Evolutionary conservation across 2,797 vertebrate genomes (phyloP).

Genomic region (Hydrolagus colliei): DNA sequence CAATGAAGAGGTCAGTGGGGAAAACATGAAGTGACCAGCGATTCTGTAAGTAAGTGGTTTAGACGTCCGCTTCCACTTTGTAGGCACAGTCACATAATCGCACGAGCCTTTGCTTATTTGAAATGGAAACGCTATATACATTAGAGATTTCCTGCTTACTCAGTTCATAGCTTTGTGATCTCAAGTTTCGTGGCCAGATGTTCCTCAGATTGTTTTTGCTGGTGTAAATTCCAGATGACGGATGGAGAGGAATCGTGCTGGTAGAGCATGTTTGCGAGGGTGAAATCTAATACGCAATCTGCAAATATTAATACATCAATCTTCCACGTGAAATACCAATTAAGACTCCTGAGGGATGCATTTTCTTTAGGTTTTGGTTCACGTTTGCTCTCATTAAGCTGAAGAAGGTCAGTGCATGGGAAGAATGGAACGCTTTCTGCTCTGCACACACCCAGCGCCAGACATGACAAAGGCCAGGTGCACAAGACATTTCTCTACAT

Average conservation of each 20-base stretch:
- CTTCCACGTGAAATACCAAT: neutral
- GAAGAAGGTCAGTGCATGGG: neutral
- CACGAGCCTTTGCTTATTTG: conserved; percentile 10
- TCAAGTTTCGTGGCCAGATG: conserved; percentile 22
- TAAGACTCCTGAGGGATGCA: neutral
- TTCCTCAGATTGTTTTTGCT: neutral
- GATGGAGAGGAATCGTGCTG: neutral
- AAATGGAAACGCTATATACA: conserved; percentile 10
- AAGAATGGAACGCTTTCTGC: too few species aligned
- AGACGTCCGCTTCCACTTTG: conserved; percentile 4
- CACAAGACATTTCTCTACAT: too few species aligned
- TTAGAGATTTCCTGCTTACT: conserved; percentile 25
- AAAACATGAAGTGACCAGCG: neutral
- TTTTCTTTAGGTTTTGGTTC: neutral
- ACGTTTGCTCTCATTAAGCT: neutral
- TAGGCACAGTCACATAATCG: conserved; percentile 6
- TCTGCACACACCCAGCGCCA: too few species aligned
- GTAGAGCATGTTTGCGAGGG: neutral
- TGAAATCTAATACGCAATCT: conserved; percentile 1
- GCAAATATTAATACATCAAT: neutral
- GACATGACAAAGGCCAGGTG: too few species aligned
- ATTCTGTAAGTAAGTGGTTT: conserved; percentile 11
- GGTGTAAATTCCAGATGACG: neutral
- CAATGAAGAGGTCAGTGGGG: neutral
- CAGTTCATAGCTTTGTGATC: neutral